A percentile compares a stretch with the other conserved stretches of the same genome.
Evolutionary conservation across 1,140 invertebrate species (phyloP).

Genomic region (Euglossa dilemma): DNA sequence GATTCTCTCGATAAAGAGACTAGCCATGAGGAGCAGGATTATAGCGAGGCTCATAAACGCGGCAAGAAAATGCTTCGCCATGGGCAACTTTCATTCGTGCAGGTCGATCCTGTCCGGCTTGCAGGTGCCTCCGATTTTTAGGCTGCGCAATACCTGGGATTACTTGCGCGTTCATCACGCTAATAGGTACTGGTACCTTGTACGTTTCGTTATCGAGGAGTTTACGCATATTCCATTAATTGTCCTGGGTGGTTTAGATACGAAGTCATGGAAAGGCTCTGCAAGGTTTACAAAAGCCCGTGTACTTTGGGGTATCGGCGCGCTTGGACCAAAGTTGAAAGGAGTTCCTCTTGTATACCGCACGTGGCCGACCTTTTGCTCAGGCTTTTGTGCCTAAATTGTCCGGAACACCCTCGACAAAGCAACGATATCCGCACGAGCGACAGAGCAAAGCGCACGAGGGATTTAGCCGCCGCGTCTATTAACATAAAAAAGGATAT

Average conservation of each 20-base stretch:
- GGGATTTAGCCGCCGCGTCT: background rate
- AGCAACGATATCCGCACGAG: background rate
- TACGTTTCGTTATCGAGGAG: no score
- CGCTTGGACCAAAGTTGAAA: slow-evolving; percentile 74
- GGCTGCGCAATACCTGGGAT: slow-evolving; percentile 81
- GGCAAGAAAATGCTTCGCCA: slow-evolving; percentile 82
- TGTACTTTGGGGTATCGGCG: slow-evolving; percentile 74
- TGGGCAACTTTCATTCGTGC: slow-evolving; percentile 84
- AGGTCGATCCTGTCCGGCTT: slow-evolving; percentile 83
- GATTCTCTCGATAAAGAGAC: slow-evolving; percentile 75
- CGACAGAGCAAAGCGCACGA: background rate
- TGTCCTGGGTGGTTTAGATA: slow-evolving; percentile 69
- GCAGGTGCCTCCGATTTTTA: slow-evolving; percentile 82
- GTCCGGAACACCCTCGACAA: background rate
- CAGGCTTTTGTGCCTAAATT: slow-evolving; percentile 73
- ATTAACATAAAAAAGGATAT: background rate
- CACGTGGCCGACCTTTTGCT: slow-evolving; percentile 81
- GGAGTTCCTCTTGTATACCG: slow-evolving; percentile 78
- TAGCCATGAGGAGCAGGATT: slow-evolving; percentile 81
- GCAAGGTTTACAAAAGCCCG: slow-evolving; percentile 79
- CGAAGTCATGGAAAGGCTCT: slow-evolving; percentile 80
- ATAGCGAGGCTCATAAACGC: slow-evolving; percentile 83
- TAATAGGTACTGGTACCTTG: slow-evolving; percentile 67
- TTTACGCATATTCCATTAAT: background rate
- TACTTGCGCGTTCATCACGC: slow-evolving; percentile 82